These are phyloP conservation scores for Aphrocallistes beatrix DNA, from an alignment of 37 sponge, comb jelly and placozoan genomes.

Conservation along the genomic window DNA sequence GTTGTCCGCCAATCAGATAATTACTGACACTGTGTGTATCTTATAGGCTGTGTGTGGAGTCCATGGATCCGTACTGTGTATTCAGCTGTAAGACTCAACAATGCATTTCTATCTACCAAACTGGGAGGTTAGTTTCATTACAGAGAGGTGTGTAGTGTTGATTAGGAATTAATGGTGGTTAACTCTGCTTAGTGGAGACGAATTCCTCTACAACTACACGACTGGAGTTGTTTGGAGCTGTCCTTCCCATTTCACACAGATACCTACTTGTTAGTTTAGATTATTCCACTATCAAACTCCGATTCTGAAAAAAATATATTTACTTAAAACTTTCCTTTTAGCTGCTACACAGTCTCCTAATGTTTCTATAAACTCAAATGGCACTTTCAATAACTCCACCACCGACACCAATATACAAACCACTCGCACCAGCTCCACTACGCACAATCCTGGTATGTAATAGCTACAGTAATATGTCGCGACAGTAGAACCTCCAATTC, in stretches of 20 bases:
- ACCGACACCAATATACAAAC: too few relatives aligned
- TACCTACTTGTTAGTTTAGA: too few relatives aligned
- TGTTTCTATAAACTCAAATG: too few relatives aligned
- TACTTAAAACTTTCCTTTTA: too few relatives aligned
- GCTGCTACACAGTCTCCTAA: too few relatives aligned
- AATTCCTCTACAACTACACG: constrained; percentile 4
- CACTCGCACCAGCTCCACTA: too few relatives aligned
- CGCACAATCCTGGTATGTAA: too few relatives aligned
- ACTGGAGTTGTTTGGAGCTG: not conserved
- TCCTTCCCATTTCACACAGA: not conserved
- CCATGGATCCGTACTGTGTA: constrained; percentile 18
- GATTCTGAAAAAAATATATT: too few relatives aligned
- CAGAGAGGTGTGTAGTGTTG: not conserved
- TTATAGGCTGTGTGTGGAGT: not conserved
- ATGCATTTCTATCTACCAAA: not conserved
- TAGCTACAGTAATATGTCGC: too few relatives aligned
- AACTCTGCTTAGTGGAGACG: not conserved
- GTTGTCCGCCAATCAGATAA: not conserved
- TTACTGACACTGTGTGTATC: not conserved
- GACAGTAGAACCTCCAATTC: too few relatives aligned
- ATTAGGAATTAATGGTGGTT: not conserved
- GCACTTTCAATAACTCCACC: too few relatives aligned
- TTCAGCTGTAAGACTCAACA: constrained; percentile 3
- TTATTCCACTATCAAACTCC: too few relatives aligned
- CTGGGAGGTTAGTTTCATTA: not conserved